Conservation (phyloP, 2,888 invertebrate species). For the Geophilus truncorum region DNA sequence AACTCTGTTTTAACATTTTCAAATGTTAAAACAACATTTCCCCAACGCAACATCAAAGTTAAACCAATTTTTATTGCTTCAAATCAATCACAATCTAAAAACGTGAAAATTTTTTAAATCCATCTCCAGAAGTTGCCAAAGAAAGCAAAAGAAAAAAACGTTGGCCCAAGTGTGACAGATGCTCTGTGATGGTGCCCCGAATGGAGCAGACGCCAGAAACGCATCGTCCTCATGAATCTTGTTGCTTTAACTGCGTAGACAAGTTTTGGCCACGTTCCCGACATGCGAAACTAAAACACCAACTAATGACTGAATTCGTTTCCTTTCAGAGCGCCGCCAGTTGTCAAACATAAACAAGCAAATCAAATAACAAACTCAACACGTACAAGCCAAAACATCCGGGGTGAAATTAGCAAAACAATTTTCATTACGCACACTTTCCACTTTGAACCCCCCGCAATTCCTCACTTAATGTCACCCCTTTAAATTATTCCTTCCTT, state of each 20-base stretch:
- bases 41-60: no score
- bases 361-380: background rate
- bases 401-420: background rate
- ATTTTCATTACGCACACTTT: background rate
- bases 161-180: background rate
- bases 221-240: background rate
- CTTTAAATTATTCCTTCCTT: background rate
- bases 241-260: background rate
- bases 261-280: background rate
- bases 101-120: no score
- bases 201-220: background rate
- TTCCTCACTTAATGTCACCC: background rate
- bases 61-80: no score
- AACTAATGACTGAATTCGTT: background rate
- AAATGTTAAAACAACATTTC: no score
- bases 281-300: background rate
- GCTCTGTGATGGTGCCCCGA: background rate
- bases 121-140: background rate
- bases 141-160: no score
- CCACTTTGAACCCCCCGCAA: background rate
- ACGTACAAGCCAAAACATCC: background rate
- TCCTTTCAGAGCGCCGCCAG: background rate
- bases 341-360: background rate
- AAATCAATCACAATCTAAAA: no score
- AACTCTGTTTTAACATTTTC: no score